A percentile compares a stretch with the other conserved stretches of the same genome.
These are phyloP conservation scores for Xyrauchen texanus DNA, from an alignment of 2,113 vertebrate species.

Conservation along the genomic window DNA sequence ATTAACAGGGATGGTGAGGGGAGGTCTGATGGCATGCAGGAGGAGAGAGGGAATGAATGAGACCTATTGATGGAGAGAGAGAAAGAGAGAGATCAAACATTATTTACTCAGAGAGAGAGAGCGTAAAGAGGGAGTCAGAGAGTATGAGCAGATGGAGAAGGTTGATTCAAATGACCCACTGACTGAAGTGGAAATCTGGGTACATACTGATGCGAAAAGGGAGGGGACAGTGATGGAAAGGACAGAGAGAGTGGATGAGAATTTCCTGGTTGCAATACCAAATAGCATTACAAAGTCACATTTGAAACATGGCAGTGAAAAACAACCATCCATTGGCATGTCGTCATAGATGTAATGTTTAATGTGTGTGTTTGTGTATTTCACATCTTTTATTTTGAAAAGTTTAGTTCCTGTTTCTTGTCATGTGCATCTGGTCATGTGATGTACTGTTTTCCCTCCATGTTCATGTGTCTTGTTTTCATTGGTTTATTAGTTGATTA, in stretches of 20 bases:
- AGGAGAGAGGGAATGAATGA: constrained; percentile 55
- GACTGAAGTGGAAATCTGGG: constrained; percentile 53
- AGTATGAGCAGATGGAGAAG: constrained; percentile 12
- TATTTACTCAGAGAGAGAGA: constrained; percentile 63
- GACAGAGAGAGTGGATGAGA: constrained; percentile 2
- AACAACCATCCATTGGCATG: neutral
- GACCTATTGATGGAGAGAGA: constrained; percentile 54
- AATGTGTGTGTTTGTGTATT: too few relatives aligned
- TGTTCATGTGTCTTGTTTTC: too few relatives aligned
- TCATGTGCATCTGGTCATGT: too few relatives aligned
- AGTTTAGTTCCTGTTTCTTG: too few relatives aligned
- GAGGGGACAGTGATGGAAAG: neutral
- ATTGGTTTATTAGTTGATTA: too few relatives aligned
- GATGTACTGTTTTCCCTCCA: too few relatives aligned
- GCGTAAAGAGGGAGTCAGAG: neutral
- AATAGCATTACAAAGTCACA: neutral
- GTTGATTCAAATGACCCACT: constrained; percentile 57
- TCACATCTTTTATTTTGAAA: too few relatives aligned
- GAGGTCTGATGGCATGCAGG: constrained; percentile 53
- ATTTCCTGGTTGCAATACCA: neutral
- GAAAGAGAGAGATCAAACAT: constrained; percentile 59
- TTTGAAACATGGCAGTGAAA: neutral
- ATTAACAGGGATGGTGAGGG: constrained; percentile 50
- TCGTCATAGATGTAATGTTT: neutral
- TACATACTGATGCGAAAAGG: constrained; percentile 34